Base-by-base conservation (phyloP, 2,888 invertebrate species). In the Oscheius sp. region DNA sequence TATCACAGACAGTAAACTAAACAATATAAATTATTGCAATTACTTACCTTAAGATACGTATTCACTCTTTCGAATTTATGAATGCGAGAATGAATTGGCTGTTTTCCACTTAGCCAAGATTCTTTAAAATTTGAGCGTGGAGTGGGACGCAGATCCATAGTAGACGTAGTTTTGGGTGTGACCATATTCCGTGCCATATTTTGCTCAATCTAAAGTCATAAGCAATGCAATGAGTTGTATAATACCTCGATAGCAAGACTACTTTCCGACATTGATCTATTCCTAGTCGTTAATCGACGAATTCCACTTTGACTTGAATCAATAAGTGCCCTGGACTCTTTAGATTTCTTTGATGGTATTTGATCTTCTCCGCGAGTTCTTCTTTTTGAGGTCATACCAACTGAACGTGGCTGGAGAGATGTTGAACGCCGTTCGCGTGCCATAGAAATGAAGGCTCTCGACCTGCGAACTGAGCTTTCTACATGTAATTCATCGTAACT, bases 1-100 rank as follows among this genome's bases (percentile, higher is more conserved):
- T 72, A 58, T 78, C 80, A 46, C 80, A 80, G 37, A 66, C 72
- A 12, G 73, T 73, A 65, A 80, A 72, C 70, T 69, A 25, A 55
- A 63, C 31, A 8, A 8, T 6, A 29, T 12, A 12, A 46, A 31
- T 45, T 27, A n/a, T 53, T 29, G 25, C 4, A 12, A 52, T 3
- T 34, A 5, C 1, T 31, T 20, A 72, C 70, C 70, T 72, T 72
- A 50, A 72, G 55, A 61, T 66, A 66, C 3, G 61, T 15, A 27
- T 64, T 37, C 20, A 71, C 10, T 48, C 55, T 61, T 48, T 69
- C 74, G 55, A 72, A 72, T 53, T 20, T 29, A 50, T 71, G 71
- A 20, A 23, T 45, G 1, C 71, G 25, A n/a, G 15, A 33, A 8
- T 23, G 42, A 25, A 71, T 53, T 10, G 53, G 63, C 3, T 29